phyloP scores from a whole-genome alignment of 2,888 invertebrate species.

The Apamea monoglypha region DNA sequence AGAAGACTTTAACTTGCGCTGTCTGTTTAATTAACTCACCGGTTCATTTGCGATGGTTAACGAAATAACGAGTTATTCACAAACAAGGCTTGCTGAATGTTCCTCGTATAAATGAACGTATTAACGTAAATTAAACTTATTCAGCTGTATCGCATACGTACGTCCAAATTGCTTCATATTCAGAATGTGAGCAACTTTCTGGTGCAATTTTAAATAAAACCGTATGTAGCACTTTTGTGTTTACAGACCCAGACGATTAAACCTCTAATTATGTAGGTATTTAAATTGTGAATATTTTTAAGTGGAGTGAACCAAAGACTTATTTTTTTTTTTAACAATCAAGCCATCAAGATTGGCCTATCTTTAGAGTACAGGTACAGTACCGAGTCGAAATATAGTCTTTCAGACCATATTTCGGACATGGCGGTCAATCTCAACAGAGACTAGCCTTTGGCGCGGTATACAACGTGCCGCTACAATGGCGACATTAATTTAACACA shows the following conservation, averaged over 20 bases:
- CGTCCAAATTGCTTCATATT: conserved; percentile 41
- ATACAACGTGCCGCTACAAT: too few species aligned
- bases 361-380: neutral
- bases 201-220: neutral
- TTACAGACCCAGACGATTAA: neutral
- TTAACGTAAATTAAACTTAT: conserved; percentile 49
- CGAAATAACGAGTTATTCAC: conserved; percentile 51
- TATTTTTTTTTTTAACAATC: neutral
- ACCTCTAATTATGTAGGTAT: neutral
- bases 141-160: conserved; percentile 33
- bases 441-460: too few species aligned
- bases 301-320: too few species aligned
- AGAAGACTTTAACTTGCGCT: neutral
- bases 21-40: conserved; percentile 28
- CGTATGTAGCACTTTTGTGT: neutral
- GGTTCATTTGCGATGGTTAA: conserved; percentile 37
- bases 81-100: conserved; percentile 31
- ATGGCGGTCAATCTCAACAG: neutral
- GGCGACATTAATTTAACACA: too few species aligned
- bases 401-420: too few species aligned
- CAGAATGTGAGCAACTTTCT: neutral
- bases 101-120: conserved; percentile 15
- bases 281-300: neutral
- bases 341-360: neutral
- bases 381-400: too few species aligned